Evolutionary conservation across 2,113 vertebrate genomes (phyloP), one percentile per base, ranked within the genome.

Genomic region (Pandion haliaetus): DNA sequence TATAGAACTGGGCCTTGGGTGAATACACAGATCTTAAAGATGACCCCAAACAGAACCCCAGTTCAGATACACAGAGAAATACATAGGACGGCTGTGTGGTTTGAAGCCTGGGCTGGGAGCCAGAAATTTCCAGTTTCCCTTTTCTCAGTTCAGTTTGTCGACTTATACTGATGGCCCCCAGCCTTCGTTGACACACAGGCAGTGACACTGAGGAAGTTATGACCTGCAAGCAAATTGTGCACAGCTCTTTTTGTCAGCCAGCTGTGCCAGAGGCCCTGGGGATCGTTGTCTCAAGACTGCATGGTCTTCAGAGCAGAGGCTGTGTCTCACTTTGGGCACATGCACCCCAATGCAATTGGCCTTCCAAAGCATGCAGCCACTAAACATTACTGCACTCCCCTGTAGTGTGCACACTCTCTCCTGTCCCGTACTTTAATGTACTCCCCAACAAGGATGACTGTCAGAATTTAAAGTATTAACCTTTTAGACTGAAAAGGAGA

Each of bases 321-420:
- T 21, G 38, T 50, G 36, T 57, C 61, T 36, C 57, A 34, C 59
- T 92, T 36, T 25, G 49, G 57, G 88, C 26, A 66, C 42, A 4
- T 50, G 29, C 8, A 7, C 5, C 11, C 2, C 45, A 4, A 0
- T 7, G 26, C 7, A 28, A 47, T 6, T 38, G 31, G 32, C 24
- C 42, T 85, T 47, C 59, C 42, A 45, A 52, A 55, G 28, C 4
- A 3, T 32, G 45, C 40, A 65, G 58, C 36, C 28, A 8, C 28
- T 10, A 31, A 61, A 61, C 17, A 8, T 54, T 12, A 34, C 49
- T 40, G 40, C 4, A 3, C 11, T 19, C 8, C 44, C 20, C 45
- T 0, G 0, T 1, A 36, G 54, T 0, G 0, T 34, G 31, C n/a
- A n/a, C n/a, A n/a, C n/a, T n/a, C 28, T 82, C 45, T 77, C 31